Percentiles rank a stretch among this genome's conserved stretches.
Conservation (phyloP, 1,140 invertebrate genomes). For the Brachionus rotundiformis region DNA sequence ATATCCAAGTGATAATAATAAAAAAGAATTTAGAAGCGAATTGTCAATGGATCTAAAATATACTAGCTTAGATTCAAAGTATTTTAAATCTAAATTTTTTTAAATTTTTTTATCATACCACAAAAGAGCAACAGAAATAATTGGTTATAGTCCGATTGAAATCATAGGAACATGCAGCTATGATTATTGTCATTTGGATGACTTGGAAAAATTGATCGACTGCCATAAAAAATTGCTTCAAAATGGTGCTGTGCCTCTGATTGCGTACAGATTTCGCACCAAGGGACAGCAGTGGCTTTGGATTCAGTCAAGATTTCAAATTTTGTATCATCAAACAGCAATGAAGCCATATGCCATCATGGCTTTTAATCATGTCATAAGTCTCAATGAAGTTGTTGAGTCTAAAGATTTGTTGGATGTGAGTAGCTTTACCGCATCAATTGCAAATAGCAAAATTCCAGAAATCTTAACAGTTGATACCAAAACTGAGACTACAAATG, state of each 20-base stretch:
- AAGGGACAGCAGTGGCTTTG: slow-evolving; percentile 46
- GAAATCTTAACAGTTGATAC: not conserved
- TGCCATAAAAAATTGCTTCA: slow-evolving; percentile 47
- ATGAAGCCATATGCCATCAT: slow-evolving; percentile 41
- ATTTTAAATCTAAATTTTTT: not conserved
- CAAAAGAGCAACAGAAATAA: slow-evolving; percentile 31
- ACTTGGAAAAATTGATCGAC: slow-evolving; percentile 42
- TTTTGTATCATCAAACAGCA: slow-evolving; percentile 16
- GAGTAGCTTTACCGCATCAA: not conserved
- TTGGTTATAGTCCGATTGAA: slow-evolving; percentile 50
- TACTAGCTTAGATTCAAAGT: slow-evolving; percentile 43
- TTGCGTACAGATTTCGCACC: slow-evolving; percentile 32
- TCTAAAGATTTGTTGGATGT: slow-evolving; percentile 27
- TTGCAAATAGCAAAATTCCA: not conserved
- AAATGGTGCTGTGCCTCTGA: slow-evolving; percentile 24
- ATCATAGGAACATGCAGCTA: slow-evolving; percentile 41
- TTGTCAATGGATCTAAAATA: slow-evolving; percentile 51
- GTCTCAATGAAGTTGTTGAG: slow-evolving; percentile 27
- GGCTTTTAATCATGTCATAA: slow-evolving; percentile 17
- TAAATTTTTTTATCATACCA: not conserved
- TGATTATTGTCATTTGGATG: slow-evolving; percentile 49
- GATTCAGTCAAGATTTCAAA: slow-evolving; percentile 51
- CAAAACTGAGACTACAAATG: not conserved
- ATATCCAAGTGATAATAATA: slow-evolving; percentile 47
- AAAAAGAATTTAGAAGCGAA: slow-evolving; percentile 36